Evolutionary conservation across 2,113 vertebrate species (phyloP).

Genomic region (Polypterus bichir): DNA sequence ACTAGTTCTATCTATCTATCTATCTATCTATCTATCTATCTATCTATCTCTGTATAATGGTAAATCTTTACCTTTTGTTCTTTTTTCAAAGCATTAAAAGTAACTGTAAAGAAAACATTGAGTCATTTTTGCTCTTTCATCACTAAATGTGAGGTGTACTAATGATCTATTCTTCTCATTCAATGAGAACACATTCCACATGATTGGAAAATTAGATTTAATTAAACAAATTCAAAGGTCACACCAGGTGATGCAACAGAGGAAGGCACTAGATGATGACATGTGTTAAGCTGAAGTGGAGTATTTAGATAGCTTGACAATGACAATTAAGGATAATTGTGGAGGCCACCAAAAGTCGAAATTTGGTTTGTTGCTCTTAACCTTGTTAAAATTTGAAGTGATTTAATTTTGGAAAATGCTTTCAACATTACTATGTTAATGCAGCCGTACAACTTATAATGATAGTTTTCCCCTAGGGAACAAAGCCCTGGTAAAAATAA

Average conservation of each 20-base stretch:
- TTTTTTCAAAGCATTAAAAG: conserved; percentile 13
- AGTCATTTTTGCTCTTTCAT: too few species aligned
- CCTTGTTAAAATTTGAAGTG: too few species aligned
- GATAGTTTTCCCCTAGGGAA: too few species aligned
- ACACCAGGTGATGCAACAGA: conserved; percentile 53
- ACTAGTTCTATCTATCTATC: too few species aligned
- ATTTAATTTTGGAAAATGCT: too few species aligned
- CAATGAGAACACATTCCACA: conserved; percentile 27
- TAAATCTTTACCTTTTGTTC: conserved; percentile 8
- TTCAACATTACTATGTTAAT: too few species aligned
- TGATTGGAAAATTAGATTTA: conserved; percentile 64
- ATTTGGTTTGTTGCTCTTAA: neutral
- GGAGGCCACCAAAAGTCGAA: neutral
- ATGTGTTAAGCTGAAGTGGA: conserved; percentile 24
- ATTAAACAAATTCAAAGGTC: conserved; percentile 70
- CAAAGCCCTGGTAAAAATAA: too few species aligned
- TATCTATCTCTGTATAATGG: neutral
- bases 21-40: too few species aligned
- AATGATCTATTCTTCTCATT: conserved; percentile 41
- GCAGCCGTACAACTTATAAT: too few species aligned
- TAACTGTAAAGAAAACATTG: neutral
- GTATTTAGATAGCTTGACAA: conserved; percentile 29
- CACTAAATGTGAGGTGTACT: conserved; percentile 9
- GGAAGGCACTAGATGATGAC: conserved; percentile 41
- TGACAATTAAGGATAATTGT: conserved; percentile 33